Base-by-base conservation (phyloP, 2,888 invertebrate species). In the Nesidiocoris tenuis region DNA sequence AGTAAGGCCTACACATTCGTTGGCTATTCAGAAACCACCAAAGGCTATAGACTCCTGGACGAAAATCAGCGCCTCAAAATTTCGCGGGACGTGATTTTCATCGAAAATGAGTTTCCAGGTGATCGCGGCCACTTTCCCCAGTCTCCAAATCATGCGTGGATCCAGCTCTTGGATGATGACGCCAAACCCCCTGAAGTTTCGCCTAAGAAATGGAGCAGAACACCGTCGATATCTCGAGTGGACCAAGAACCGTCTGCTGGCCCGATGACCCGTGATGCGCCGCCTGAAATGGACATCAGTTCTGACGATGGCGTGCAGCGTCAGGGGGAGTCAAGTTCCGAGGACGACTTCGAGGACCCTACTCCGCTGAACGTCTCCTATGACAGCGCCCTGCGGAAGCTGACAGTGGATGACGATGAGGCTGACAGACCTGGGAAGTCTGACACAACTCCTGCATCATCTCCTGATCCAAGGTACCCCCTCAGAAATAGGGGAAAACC, bases 21-120 rank as follows among this genome's bases (percentile, higher is more conserved):
- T 2, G 77, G 77, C 18, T 77, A 77, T 61, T 56, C 56, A 59
- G 72, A 70, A 3, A 66, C 55, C 1, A 19, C 56, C 17, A 71
- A 76, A 56, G 77, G 71, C 16, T 77, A 76, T 59, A 68, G 77
- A 12, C 61, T 77, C 3, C 17, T 25, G 3, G 66, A 66, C 25
- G 23, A 24, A 5, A 66, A 39, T 3, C 5, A 74, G 9, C 22
- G 39, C 7, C 16, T 54, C 7, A 65, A 25, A 21, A 74, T 39
- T 9, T 5, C 61, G 18, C 3, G 63, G 19, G 74, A 66, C 7
- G 66, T 66, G 16, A 39, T 66, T 18, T 66, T 66, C 25, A 18
- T 66, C 5, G 66, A 66, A 66, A 39, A 66, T 9, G n/a, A 59
- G 5, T 39, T 59, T 1, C 59, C 59, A 59, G 19, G 59, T 59